Evolutionary conservation across 2,888 invertebrate genomes (phyloP).

Genomic region (Glaucopsyche alexis): DNA sequence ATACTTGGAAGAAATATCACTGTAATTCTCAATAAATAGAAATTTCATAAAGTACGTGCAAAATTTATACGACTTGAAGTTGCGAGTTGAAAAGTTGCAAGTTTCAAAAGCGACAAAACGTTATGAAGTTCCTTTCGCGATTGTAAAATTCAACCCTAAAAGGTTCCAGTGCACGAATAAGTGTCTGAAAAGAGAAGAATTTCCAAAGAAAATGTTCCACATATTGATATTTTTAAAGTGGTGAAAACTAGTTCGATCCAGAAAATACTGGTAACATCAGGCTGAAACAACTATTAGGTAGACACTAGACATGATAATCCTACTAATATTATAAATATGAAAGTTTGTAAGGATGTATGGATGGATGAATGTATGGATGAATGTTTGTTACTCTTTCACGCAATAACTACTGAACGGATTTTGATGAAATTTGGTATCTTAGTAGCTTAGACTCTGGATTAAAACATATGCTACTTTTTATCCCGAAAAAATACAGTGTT

Average conservation of each 20-base stretch:
- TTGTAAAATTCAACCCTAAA: slow-evolving; percentile 50
- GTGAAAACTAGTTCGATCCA: neutral
- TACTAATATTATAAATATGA: no score
- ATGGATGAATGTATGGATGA: no score
- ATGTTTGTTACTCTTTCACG: no score
- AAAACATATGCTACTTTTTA: no score
- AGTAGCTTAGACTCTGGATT: no score
- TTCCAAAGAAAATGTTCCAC: neutral
- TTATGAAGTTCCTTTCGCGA: slow-evolving; percentile 51
- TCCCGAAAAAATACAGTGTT: no score
- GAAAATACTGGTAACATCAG: neutral
- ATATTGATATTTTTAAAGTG: neutral
- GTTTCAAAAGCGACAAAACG: slow-evolving; percentile 44
- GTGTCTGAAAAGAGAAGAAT: slow-evolving; percentile 50
- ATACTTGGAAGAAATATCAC: slow-evolving; percentile 6
- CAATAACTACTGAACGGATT: no score
- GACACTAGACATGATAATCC: neutral
- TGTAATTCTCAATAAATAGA: slow-evolving; percentile 22
- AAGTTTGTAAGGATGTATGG: no score
- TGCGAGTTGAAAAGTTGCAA: slow-evolving; percentile 50
- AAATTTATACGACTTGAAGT: slow-evolving; percentile 46
- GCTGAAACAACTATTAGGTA: neutral
- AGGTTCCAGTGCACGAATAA: slow-evolving; percentile 38
- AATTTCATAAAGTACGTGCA: slow-evolving; percentile 28
- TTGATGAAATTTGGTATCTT: no score